Evolutionary conservation across 1,140 invertebrate genomes (phyloP), one percentile per base, ranked within the genome.

Genomic region (Drosophila lacteicornis): DNA sequence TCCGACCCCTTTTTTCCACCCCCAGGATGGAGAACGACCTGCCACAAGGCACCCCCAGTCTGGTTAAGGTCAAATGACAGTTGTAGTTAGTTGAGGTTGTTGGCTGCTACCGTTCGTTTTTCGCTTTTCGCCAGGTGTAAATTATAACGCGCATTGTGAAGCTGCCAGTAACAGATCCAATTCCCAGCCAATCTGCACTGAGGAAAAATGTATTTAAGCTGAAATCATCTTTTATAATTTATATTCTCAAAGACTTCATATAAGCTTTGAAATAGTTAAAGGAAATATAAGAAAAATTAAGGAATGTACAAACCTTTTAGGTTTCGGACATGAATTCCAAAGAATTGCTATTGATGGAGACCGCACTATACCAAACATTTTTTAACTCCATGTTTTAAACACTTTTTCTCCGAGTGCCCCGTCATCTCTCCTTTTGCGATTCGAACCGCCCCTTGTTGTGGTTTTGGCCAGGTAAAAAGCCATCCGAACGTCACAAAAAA

Each of bases 141-240:
- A 88, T 88, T 90, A 88, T 90, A 90, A 88, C 85, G 86, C 82
- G 78, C 79, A 80, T 88, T 88, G 83, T 87, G 79, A 30, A 63
- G 65, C 68, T 84, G 85, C 73, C 80, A 88, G 60, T 69, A 79
- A 53, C 79, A 51, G 55, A 65, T 60, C 69, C 49, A 70, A 68
- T 68, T 62, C 67, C 15, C 1, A 5, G 49, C 49, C 62, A 70
- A 68, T 68, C 11, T 55, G 15, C 49, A 70, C 40, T 30, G 4
- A 13, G 3, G 6, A 25, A 25, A 53, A 22, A n/a, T 19, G 9
- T 15, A 3, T 19, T 38, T 0, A n/a, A 12, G 3, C 25, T 46
- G 27, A 4, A 30, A 30, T 6, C 27, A 6, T 30, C 27, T 30
- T 30, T 6, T 30, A 30, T 6, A 30, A 6, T 30, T 30, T 30